Percentiles rank a stretch among this genome's conserved stretches.
phyloP scores from a whole-genome alignment of 1,140 invertebrate species.

The Neotoxoptera formosana region DNA sequence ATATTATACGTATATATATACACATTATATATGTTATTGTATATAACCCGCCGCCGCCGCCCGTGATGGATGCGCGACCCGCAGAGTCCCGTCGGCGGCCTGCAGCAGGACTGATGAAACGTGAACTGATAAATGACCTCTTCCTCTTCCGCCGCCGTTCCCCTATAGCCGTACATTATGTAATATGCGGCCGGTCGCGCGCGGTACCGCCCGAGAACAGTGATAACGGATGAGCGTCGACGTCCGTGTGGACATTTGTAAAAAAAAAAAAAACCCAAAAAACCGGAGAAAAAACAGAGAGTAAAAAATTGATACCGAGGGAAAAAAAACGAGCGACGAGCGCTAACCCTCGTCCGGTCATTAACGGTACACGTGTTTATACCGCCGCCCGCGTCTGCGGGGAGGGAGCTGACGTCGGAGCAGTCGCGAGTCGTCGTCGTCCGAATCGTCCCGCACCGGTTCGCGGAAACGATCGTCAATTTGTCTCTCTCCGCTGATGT shows the following conservation, averaged over 20 bases:
- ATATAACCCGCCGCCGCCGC: too few relatives aligned
- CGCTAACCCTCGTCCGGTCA: constrained; percentile 18
- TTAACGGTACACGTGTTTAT: constrained; percentile 54
- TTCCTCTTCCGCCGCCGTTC: background rate
- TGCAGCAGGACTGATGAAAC: constrained; percentile 35
- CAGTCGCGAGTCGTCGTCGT: background rate
- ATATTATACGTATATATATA: too few relatives aligned
- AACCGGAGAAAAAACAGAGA: background rate
- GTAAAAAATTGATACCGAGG: constrained; percentile 48
- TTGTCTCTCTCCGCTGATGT: constrained; percentile 31
- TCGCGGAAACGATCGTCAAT: constrained; percentile 52
- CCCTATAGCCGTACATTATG: background rate
- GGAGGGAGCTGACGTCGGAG: background rate
- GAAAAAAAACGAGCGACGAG: constrained; percentile 25
- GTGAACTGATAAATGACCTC: constrained; percentile 55
- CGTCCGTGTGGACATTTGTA: constrained; percentile 39
- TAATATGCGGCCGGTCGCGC: background rate
- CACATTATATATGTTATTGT: too few relatives aligned
- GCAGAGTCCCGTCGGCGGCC: background rate
- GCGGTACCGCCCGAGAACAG: background rate
- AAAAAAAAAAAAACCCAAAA: constrained; percentile 2
- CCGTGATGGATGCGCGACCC: constrained; percentile 41
- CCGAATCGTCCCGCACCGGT: constrained; percentile 35
- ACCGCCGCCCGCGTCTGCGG: background rate
- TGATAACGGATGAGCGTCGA: constrained; percentile 55